Base-by-base conservation (phyloP, 2,797 vertebrate species). In the Helarctos malayanus region DNA sequence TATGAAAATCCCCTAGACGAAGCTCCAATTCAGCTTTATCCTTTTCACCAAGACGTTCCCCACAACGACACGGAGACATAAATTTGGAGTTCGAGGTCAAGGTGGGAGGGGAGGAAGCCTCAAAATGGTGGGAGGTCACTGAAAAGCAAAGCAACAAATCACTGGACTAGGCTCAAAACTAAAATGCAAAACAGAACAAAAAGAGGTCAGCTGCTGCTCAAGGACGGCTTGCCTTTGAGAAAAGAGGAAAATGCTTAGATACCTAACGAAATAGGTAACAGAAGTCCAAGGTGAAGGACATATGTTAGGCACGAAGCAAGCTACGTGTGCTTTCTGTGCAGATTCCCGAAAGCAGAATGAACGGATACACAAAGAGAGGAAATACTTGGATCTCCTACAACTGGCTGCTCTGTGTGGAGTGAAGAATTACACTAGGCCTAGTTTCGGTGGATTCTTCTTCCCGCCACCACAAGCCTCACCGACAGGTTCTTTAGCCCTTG, bases 251-350 rank as follows among this genome's bases (percentile, higher is more conserved):
- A 63, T 52, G 27, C 71, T 96, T 97, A 85, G n/a, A 61, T 18
- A 52, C 54, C 68, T 85, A 76, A 75, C 32, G 49, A 75, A 96
- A 57, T 65, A 97, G 96, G 76, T 73, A 95, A 59, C 69, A 47
- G 81, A 97, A 95, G 82, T 97, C 91, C 79, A 87, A 69, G 56
- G 91, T 92, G 96, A 98, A 97, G 86, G 78, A 98, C 97, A 14
- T 95, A 97, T 91, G 35, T 96, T 49, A 97, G 80, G 63, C 86
- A 95, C 52, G 95, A 98, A 97, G 94, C 98, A 95, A 97, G 93
- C 87, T 0, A 2, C 52, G 32, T 57, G 79, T 57, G 52, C 56
- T 94, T 91, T 95, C 86, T 92, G 32, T 45, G 45, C 21, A 54
- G 79, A 88, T 81, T 85, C 47, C 78, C 61, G 12, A 88, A 92